Conservation (phyloP, 2,113 vertebrate species). For the Cygnus atratus region DNA sequence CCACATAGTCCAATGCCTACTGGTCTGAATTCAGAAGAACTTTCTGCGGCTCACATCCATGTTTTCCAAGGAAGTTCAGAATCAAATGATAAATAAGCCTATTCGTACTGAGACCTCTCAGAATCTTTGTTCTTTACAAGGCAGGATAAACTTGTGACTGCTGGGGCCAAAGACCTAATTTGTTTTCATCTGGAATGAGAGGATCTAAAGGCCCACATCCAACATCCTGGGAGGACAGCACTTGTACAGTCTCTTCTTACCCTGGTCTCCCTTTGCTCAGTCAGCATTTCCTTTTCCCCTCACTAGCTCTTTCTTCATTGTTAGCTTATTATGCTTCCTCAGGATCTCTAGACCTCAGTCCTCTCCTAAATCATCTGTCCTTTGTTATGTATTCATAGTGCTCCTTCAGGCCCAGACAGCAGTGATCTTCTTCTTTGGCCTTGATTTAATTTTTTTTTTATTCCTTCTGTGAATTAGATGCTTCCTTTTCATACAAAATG, state of each 20-base stretch:
- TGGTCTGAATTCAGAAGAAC: not conserved
- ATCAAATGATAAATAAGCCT: not conserved
- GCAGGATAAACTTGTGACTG: not conserved
- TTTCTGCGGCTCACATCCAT: not conserved
- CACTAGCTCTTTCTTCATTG: not conserved
- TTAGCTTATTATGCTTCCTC: conserved; percentile 27
- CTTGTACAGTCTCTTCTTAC: not conserved
- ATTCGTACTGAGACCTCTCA: not conserved
- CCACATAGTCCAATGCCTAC: not conserved
- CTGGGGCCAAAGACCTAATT: not conserved
- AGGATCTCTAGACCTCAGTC: not conserved
- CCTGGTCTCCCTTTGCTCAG: conserved; percentile 7
- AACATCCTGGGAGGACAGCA: not conserved
- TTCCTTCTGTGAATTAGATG: not conserved
- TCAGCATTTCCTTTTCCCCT: conserved; percentile 61
- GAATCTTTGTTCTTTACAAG: not conserved
- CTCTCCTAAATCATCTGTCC: not conserved
- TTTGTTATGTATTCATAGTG: not conserved
- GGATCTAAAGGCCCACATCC: not conserved
- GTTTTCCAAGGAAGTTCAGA: not conserved
- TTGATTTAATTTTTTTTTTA: not conserved
- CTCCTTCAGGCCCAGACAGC: not conserved
- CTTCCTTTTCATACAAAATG: conserved; percentile 19
- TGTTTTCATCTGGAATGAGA: conserved; percentile 12
- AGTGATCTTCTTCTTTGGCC: not conserved